phyloP scores from a whole-genome alignment of 2,888 invertebrate genomes.

The Octodonta nipae region DNA sequence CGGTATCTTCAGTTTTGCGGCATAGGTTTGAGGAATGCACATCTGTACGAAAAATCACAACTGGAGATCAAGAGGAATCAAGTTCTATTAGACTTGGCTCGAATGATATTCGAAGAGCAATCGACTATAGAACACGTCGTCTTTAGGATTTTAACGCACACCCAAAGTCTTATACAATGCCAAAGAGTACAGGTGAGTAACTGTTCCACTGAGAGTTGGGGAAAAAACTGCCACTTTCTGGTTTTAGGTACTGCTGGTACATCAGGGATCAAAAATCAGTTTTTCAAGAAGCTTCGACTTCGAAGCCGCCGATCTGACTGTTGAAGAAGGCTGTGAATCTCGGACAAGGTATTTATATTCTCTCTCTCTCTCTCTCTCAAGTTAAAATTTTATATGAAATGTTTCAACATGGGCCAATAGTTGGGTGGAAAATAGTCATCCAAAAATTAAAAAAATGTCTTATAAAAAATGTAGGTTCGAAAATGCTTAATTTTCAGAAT shows the following conservation, averaged over 20 bases:
- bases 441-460: too few relatives aligned
- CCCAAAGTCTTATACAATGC: conserved; percentile 86
- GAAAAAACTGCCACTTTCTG: conserved; percentile 3
- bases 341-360: conserved; percentile 49
- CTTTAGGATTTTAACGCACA: conserved; percentile 82
- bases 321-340: conserved; percentile 54
- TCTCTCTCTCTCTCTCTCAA: background rate
- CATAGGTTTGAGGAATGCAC: conserved; percentile 89
- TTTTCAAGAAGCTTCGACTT: conserved; percentile 90
- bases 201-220: background rate
- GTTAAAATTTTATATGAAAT: too few relatives aligned
- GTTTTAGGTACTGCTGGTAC: conserved; percentile 68
- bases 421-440: too few relatives aligned
- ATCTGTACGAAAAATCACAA: conserved; percentile 87
- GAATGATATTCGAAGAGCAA: conserved; percentile 94
- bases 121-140: conserved; percentile 93
- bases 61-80: conserved; percentile 91
- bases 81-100: conserved; percentile 82
- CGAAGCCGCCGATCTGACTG: conserved; percentile 73
- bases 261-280: conserved; percentile 80
- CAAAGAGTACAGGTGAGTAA: conserved; percentile 78
- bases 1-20: conserved; percentile 94
- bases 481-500: too few relatives aligned
- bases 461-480: too few relatives aligned
- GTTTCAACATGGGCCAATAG: too few relatives aligned